Conservation (phyloP, 2,797 vertebrate genomes). For the Melanotaenia nigrans region DNA sequence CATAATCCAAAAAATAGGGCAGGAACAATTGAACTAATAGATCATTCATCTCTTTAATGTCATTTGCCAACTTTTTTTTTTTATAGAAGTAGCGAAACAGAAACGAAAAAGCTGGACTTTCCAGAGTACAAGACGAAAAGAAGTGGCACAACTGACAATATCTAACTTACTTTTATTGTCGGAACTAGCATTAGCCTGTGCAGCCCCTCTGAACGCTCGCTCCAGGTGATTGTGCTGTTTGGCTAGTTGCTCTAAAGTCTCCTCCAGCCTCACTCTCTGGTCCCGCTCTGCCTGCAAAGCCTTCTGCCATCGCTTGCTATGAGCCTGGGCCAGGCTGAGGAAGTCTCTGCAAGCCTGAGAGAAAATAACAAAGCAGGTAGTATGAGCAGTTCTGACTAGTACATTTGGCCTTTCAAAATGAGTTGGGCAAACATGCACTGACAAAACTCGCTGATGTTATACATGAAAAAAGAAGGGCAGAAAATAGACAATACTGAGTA, state of each 20-base stretch:
- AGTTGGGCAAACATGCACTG: not conserved
- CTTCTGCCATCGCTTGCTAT: constrained; percentile 97
- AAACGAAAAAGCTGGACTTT: not conserved
- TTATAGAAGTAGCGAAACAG: not conserved
- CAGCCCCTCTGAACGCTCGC: constrained; percentile 91
- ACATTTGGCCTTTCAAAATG: not conserved
- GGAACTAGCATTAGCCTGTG: constrained; percentile 73
- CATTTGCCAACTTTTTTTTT: not conserved
- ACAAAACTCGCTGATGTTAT: not conserved
- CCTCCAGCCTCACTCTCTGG: constrained; percentile 93
- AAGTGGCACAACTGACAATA: not conserved
- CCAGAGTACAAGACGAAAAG: not conserved
- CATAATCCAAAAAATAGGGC: too few relatives aligned
- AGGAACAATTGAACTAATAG: too few relatives aligned
- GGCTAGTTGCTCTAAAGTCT: constrained; percentile 95
- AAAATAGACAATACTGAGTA: not conserved
- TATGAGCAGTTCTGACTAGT: not conserved
- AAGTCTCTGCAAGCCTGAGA: constrained; percentile 93
- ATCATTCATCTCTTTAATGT: not conserved
- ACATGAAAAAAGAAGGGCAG: not conserved
- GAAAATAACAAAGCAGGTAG: not conserved
- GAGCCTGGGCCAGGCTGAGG: constrained; percentile 90
- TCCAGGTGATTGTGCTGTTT: constrained; percentile 98
- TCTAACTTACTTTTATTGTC: constrained; percentile 85
- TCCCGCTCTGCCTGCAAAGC: constrained; percentile 94